These are phyloP conservation scores for Drosophila melanosoma DNA, from an alignment of 2,888 invertebrate genomes.

Conservation along the genomic window DNA sequence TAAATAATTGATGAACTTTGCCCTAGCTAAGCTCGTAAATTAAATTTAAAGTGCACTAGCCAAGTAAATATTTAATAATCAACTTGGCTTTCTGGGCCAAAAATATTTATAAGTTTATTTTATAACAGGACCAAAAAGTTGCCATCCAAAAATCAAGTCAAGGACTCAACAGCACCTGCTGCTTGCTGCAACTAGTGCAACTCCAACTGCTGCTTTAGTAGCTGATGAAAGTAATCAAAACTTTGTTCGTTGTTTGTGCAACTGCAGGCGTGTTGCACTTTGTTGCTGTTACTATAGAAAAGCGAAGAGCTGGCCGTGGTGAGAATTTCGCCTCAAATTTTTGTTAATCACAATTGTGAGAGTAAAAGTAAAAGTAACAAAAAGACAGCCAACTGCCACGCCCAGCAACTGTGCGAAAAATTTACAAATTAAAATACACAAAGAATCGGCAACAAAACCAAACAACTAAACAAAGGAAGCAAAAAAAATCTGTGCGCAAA, in stretches of 20 bases:
- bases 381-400: conserved; percentile 26
- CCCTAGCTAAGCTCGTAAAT: conserved; percentile 56
- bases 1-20: conserved; percentile 70
- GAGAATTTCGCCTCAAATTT: conserved; percentile 35
- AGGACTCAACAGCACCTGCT: conserved; percentile 30
- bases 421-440: conserved; percentile 46
- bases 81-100: conserved; percentile 59
- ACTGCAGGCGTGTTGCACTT: conserved; percentile 55
- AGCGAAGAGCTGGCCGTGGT: background rate
- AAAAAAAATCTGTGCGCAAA: conserved; percentile 27
- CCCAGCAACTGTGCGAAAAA: conserved; percentile 20
- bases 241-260: conserved; percentile 66
- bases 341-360: conserved; percentile 75
- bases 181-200: conserved; percentile 2
- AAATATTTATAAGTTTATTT: conserved; percentile 44
- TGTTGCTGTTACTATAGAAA: conserved; percentile 5
- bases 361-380: conserved; percentile 69
- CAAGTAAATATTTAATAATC: conserved; percentile 75
- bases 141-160: conserved; percentile 45
- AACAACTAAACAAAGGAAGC: conserved; percentile 15
- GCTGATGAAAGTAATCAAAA: conserved; percentile 76
- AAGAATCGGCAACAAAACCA: conserved; percentile 14
- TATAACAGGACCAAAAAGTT: conserved; percentile 15
- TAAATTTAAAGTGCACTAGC: conserved; percentile 62
- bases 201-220: conserved; percentile 7